Percentiles rank a stretch among this genome's conserved stretches.
These are phyloP conservation scores for Trichonephila clavipes DNA, from an alignment of 1,140 invertebrate genomes.

Conservation along the genomic window DNA sequence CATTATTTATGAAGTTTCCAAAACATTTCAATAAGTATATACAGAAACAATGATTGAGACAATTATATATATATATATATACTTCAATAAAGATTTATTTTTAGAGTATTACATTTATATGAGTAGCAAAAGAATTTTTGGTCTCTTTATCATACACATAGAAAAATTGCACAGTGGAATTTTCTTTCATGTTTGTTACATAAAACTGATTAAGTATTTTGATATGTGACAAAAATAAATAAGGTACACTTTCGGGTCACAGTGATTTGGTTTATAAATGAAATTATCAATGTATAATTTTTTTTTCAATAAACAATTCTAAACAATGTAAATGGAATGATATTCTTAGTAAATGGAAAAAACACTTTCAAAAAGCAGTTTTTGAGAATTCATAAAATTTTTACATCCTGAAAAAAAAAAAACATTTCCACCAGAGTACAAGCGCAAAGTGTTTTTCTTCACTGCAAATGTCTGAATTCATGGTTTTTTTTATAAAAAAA, in stretches of 20 bases:
- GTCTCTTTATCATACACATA: not conserved
- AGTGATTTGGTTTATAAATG: not conserved
- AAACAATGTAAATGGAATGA: slow-evolving; percentile 17
- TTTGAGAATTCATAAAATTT: slow-evolving; percentile 43
- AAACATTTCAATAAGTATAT: no score
- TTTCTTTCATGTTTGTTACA: not conserved
- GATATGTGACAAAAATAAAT: slow-evolving; percentile 20
- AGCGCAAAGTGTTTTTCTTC: not conserved
- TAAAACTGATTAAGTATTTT: not conserved
- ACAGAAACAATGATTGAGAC: not conserved
- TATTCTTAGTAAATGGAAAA: slow-evolving; percentile 29
- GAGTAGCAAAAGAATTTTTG: not conserved
- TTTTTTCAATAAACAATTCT: not conserved
- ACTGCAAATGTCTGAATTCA: not conserved
- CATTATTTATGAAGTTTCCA: not conserved
- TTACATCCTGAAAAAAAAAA: slow-evolving; percentile 1
- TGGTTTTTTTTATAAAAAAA: not conserved
- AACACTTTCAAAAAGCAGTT: not conserved
- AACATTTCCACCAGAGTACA: not conserved
- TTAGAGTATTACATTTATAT: slow-evolving; percentile 1
- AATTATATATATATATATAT: no score
- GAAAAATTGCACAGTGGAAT: not conserved
- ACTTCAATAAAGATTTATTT: not conserved
- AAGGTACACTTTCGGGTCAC: not conserved
- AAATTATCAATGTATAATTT: not conserved